Evolutionary conservation across 2,797 vertebrate species (phyloP).

Genomic region (Melanogrammus aeglefinus): DNA sequence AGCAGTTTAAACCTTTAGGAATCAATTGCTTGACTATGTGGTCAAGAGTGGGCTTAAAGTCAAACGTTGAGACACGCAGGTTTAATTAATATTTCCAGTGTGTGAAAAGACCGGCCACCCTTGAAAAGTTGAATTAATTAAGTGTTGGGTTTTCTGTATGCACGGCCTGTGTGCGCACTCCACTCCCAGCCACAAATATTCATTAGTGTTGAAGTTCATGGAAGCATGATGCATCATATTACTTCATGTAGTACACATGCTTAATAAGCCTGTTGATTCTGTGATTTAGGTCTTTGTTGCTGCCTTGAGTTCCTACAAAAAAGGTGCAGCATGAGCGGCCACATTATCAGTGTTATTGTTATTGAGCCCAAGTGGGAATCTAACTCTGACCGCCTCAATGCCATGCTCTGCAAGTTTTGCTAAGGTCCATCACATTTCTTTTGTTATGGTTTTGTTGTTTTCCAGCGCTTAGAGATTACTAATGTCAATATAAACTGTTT

Average conservation of each 20-base stretch:
- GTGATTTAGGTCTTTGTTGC: neutral
- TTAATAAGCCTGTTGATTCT: neutral
- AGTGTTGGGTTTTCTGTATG: neutral
- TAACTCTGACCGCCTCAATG: neutral
- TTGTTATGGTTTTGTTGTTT: neutral
- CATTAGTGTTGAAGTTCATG: neutral
- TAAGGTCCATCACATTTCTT: neutral
- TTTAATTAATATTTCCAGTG: neutral
- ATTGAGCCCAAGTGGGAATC: neutral
- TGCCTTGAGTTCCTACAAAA: neutral
- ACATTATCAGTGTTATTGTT: neutral
- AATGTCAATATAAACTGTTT: neutral
- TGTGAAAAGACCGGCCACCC: neutral
- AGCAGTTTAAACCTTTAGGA: neutral
- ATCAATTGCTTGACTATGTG: neutral
- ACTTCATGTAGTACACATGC: neutral
- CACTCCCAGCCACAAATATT: neutral
- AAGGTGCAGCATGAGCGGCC: neutral
- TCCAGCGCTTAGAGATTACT: neutral
- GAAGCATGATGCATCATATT: neutral
- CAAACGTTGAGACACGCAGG: neutral
- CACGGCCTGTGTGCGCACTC: neutral
- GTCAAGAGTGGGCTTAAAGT: neutral
- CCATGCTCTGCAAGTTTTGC: no score
- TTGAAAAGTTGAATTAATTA: no score